phyloP scores from a whole-genome alignment of 2,888 invertebrate genomes.

The Proisotoma minuta region DNA sequence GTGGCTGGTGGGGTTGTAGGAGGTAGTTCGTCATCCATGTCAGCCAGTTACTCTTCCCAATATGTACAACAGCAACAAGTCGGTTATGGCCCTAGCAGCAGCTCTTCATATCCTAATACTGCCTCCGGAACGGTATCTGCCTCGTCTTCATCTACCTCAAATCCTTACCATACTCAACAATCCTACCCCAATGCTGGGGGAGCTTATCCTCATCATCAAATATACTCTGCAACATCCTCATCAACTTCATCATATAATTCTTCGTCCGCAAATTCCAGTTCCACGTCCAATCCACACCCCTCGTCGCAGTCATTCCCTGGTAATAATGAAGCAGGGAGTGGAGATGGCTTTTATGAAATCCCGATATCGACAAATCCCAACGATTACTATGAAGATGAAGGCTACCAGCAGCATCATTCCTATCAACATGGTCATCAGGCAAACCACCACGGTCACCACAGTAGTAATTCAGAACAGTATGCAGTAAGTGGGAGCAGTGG shows the following conservation, averaged over 20 bases:
- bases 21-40: no score
- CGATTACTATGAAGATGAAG: conserved; percentile 7
- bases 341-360: background rate
- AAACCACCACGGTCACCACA: conserved; percentile 7
- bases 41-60: background rate
- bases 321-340: background rate
- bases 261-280: background rate
- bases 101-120: background rate
- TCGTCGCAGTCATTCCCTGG: background rate
- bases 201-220: background rate
- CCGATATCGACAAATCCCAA: background rate
- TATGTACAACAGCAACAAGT: background rate
- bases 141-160: background rate
- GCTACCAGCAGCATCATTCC: background rate
- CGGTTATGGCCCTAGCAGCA: background rate
- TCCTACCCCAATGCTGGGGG: no score
- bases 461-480: conserved; percentile 1
- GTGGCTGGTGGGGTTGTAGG: no score
- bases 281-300: background rate
- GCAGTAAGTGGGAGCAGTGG: conserved; percentile 3
- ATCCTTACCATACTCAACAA: background rate
- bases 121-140: background rate
- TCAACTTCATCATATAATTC: no score
- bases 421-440: background rate
- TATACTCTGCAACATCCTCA: background rate